Base-by-base conservation (phyloP, 2,888 invertebrate species). In the Drosophila kambysellisi region DNA sequence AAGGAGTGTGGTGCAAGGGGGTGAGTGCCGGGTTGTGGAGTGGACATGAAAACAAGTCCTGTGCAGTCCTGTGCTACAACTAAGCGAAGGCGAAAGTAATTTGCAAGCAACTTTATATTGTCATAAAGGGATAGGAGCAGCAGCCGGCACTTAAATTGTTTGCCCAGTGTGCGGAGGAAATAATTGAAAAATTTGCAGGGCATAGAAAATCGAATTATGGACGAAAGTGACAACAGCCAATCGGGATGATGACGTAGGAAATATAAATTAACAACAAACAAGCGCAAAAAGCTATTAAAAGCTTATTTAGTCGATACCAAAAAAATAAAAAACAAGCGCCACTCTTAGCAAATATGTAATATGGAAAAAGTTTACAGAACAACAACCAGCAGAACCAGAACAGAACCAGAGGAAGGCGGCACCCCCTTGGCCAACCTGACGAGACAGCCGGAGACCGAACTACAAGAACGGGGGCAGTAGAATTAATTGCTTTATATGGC, bases 401-500 rank as follows among this genome's bases (percentile, higher is more conserved):
- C 33, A 15, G 48, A 32, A 29, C 7, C 33, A 20, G 25, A 3
- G 25, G 25, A 3, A 25, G 25, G 25, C 25, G 25, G 33, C 58
- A 30, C 4, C 33, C 46, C 29, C 43, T 43, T 43, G 12, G 43
- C 9, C 54, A 25, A 35, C 30, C 57, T 39, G 65, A 39, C 59
- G 61, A 41, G 80, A 59, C 63, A 43, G 63, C 35, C 15, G 30
- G 48, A 29, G 29, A 30, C 30, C 7, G 12, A 41, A 35, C 68
- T 70, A 66, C 70, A 69, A 74, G 65, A 79, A 77, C 74, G 65
- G 70, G 72, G 72, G 80, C 88, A 84, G 84, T 78, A 81, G 84
- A 92, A 91, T 92, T 91, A 91, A 91, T 91, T 91, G 91, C 91
- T 91, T 91, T 92, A 90, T 91, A 92, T 91, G 88, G 91, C 90